Evolutionary conservation across 2,888 invertebrate genomes (phyloP).

Genomic region (Drosophila leonis): DNA sequence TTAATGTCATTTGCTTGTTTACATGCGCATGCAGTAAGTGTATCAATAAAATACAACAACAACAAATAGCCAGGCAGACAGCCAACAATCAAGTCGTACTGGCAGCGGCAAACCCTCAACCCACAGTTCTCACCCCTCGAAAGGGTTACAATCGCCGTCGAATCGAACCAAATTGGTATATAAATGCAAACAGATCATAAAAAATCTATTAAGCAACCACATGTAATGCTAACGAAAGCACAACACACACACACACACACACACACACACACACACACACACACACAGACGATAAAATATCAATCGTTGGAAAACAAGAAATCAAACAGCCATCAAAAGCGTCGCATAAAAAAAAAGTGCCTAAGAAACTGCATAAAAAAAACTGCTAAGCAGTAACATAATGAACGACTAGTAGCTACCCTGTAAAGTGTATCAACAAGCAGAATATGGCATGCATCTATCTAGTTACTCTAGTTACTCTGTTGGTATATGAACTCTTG

Average conservation of each 20-base stretch:
- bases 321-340: conserved; percentile 83
- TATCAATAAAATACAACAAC: conserved; percentile 50
- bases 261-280: conserved; percentile 13
- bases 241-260: conserved; percentile 17
- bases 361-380: background rate
- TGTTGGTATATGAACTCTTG: too few species aligned
- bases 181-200: conserved; percentile 78
- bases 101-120: background rate
- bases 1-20: conserved; percentile 76
- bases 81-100: conserved; percentile 11
- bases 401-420: conserved; percentile 25
- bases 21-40: conserved; percentile 61
- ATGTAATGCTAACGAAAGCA: conserved; percentile 61
- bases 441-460: too few species aligned
- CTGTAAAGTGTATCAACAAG: background rate
- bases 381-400: background rate
- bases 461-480: too few species aligned
- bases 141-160: conserved; percentile 34
- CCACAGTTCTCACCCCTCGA: conserved; percentile 1
- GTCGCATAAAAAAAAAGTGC: conserved; percentile 48
- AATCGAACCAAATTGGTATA: conserved; percentile 33
- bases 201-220: conserved; percentile 81
- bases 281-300: conserved; percentile 72
- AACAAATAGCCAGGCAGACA: conserved; percentile 3
- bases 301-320: conserved; percentile 81